Base-by-base conservation (phyloP, 2,797 vertebrate species). In the Enteromius anoplus region DNA sequence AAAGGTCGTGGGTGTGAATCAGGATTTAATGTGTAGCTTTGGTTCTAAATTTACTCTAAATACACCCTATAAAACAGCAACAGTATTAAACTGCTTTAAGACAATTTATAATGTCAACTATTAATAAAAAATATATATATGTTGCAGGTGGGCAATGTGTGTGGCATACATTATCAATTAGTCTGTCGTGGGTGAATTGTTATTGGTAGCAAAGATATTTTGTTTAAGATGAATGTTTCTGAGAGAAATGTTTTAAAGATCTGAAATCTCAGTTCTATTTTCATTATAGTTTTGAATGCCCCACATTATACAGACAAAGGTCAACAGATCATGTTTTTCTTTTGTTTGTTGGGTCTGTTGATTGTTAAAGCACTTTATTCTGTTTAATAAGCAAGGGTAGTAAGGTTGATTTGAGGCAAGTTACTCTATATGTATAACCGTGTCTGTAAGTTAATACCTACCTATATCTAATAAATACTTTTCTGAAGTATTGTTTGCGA, bases 311-410 rank as follows among this genome's bases (percentile, higher is more conserved):
- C 32, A 70, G 17, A 69, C 17, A 10, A 7, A 23, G 7, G 4
- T 15, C 6, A 60, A 60, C 9, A 68, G 32, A 79, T 49, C 1
- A 34, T 34, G 21, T 19, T 26, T 4, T 34, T 23, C 12, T 29
- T 58, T 42, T 10, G 21, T 71, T 80, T 23, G 21, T 75, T 58
- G 17, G 58, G 11, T 32, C 23, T 66, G 80, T 73, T 17, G 21
- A 65, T 32, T 65, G 47, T 82, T 29, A 45, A 66, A 66, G 80
- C 80, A 82, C 80, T 82, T 82, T 82, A 82, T 75, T 34, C 11
- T 66, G n/a, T 42, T 66, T 40, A 7, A 65, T 49, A 19, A 51
- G 40, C 17, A 64, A 32, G 49, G 15, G 37, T 68, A 68, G 3
- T 6, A 11, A 29, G 10, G 26, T 15, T 34, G 65, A 37, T 37